A percentile compares a stretch with the other conserved stretches of the same genome.
Conservation (phyloP, 2,888 invertebrate species). For the Oxyteleia sp. region DNA sequence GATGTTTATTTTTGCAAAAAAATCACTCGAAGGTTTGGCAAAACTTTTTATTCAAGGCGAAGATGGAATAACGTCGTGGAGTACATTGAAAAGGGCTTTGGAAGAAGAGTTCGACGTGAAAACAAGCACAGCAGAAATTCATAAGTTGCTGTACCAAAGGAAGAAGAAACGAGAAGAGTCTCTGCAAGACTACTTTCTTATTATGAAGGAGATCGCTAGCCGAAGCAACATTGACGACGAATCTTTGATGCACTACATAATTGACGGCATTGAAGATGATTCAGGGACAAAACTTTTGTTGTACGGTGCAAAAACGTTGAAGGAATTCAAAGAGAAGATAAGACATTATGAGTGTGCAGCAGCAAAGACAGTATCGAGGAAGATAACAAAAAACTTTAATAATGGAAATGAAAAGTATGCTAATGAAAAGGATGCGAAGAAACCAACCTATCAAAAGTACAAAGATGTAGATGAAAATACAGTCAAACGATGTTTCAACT, state of each 20-base stretch:
- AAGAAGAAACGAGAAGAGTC: slow-evolving; percentile 6
- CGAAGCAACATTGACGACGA: no score
- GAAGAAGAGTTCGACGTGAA: neutral
- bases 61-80: slow-evolving; percentile 3
- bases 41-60: slow-evolving; percentile 2
- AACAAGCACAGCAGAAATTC: slow-evolving; percentile 34
- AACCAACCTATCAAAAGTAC: no score
- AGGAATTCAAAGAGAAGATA: slow-evolving; percentile 37
- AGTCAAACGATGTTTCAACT: neutral
- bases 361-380: neutral
- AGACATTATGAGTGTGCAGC: neutral
- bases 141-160: slow-evolving; percentile 29
- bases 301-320: slow-evolving; percentile 23
- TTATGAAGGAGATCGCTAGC: slow-evolving; percentile 24
- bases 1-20: slow-evolving; percentile 79
- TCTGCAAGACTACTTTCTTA: neutral
- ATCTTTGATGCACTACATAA: no score
- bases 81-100: neutral
- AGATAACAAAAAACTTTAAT: no score
- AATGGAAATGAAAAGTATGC: no score
- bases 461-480: no score
- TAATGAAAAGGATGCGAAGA: no score
- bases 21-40: slow-evolving; percentile 77
- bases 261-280: no score
- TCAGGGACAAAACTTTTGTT: slow-evolving; percentile 25